Evolutionary conservation across 2,113 vertebrate genomes (phyloP).

Genomic region (Seriola dumerili): DNA sequence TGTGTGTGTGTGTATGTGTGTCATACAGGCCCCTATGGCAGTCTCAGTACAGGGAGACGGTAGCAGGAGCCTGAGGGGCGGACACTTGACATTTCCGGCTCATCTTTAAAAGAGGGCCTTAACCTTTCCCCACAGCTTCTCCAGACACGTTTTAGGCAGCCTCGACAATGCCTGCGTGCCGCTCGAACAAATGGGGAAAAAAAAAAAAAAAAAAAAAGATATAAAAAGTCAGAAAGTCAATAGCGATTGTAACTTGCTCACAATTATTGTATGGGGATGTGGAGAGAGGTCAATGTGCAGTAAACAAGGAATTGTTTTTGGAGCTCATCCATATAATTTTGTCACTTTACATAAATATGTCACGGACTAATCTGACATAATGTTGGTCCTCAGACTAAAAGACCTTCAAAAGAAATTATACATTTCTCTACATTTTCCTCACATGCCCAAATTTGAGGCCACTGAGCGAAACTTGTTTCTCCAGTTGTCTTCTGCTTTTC

Average conservation of each 20-base stretch:
- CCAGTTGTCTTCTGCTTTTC: conserved; percentile 1
- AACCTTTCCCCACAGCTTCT: conserved; percentile 81
- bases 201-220: neutral
- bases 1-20: conserved; percentile 40
- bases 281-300: neutral
- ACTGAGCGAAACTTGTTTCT: conserved; percentile 29
- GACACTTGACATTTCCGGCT: conserved; percentile 85
- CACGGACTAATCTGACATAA: neutral
- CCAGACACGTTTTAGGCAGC: conserved; percentile 77
- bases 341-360: neutral
- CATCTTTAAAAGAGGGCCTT: conserved; percentile 83
- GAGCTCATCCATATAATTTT: neutral
- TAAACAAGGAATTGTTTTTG: neutral
- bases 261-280: neutral
- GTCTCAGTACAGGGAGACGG: conserved; percentile 63
- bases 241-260: conserved; percentile 5
- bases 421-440: neutral
- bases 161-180: conserved; percentile 53
- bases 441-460: neutral
- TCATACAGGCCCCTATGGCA: conserved; percentile 64
- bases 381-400: neutral
- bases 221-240: conserved; percentile 43
- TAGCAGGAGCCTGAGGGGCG: conserved; percentile 71
- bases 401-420: neutral
- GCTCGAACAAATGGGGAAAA: conserved; percentile 40